Percentiles rank a stretch among this genome's conserved stretches.
Evolutionary conservation across 2,113 vertebrate species (phyloP).

Genomic region (Orycteropus afer): DNA sequence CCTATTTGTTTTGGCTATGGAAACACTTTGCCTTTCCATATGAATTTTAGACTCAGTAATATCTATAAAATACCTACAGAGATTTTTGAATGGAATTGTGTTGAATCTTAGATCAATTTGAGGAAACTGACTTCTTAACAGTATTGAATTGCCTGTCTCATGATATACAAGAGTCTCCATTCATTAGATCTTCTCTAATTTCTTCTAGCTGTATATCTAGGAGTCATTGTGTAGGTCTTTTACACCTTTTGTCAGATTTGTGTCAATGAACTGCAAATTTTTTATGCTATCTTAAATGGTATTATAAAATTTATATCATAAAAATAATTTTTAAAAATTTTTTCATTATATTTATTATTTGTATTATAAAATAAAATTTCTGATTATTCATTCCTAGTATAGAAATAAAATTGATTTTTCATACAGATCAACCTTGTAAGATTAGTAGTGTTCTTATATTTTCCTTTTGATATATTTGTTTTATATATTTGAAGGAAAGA

Average conservation of each 20-base stretch:
- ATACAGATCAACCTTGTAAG: neutral
- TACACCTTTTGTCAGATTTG: neutral
- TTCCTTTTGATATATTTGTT: conserved; percentile 31
- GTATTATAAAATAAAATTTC: neutral
- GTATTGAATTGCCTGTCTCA: neutral
- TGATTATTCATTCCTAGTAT: neutral
- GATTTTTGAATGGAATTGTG: neutral
- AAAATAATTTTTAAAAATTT: no score
- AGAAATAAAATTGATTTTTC: neutral
- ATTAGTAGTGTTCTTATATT: neutral
- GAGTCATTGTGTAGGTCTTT: neutral
- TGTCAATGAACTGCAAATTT: neutral
- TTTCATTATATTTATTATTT: neutral
- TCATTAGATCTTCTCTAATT: neutral
- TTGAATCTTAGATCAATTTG: neutral
- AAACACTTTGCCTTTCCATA: neutral
- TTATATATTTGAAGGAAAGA: conserved; percentile 31
- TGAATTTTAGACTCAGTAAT: neutral
- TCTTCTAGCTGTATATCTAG: neutral
- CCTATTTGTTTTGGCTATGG: neutral
- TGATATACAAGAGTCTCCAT: neutral
- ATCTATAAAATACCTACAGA: neutral
- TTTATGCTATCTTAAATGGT: neutral
- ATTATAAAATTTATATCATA: neutral
- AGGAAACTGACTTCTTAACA: neutral